Evolutionary conservation across 2,888 invertebrate genomes (phyloP), one percentile per base, ranked within the genome.

Genomic region (Diabrotica balteata): DNA sequence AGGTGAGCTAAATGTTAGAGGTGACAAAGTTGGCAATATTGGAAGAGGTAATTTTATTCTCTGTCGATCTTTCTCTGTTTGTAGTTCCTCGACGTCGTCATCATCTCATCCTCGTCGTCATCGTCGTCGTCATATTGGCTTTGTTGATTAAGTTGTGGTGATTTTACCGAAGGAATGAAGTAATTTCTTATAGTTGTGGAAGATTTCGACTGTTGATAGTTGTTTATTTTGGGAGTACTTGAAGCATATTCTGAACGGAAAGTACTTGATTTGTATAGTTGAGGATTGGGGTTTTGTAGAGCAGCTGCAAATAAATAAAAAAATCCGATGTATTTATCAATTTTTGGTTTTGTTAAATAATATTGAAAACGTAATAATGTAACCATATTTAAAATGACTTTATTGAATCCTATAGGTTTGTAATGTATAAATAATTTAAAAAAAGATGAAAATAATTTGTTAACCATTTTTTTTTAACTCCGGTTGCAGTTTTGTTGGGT

Each of bases 1-100:
- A 8, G 84, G 84, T 0, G 84, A 81, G 71, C 84, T 84, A 67
- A 85, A 84, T 0, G 80, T 80, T 51, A 84, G 73, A 8, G 83
- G 80, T 6, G 83, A 79, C 51, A 84, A 66, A 5, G 82, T 82
- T 55, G 84, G 83, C 17, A 83, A 68, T 47, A 80, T 59, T 7
- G 83, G 83, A 46, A 81, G 70, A n/a, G 82, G 81, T 59, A 82
- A 65, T 70, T 83, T 82, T 8, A 82, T 51, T 63, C 78, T 76
- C 63, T 80, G 78, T 7, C 81, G 80, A 8, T 79, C 80, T 74
- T 80, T 81, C 53, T 82, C 82, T 10, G 79, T 80, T 59, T 73
- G 71, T 11, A 72, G 71, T 44, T 74, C 72, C 44, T 47, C 76
- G 32, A 4, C 5, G 32, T 32, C 32, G 32, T 32, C 32, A 5